Evolutionary conservation across 1,140 invertebrate species (phyloP).

Genomic region (Brachionus asplanchnoidis): DNA sequence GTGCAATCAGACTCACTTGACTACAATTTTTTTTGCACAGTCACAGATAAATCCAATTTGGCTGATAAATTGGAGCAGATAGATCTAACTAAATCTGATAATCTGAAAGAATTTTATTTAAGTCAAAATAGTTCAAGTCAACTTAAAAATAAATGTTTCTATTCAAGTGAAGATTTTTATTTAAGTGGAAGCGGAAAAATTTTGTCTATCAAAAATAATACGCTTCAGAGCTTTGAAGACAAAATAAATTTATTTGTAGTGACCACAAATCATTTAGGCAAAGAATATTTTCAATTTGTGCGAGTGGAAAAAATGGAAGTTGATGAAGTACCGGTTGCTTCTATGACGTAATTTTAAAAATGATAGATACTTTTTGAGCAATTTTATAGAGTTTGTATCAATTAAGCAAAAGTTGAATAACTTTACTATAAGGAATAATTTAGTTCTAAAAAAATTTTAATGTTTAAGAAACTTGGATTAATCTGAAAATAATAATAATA

Average conservation of each 20-base stretch:
- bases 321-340: background rate
- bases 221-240: background rate
- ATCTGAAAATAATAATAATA: no score
- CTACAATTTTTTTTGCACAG: background rate
- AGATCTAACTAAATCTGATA: background rate
- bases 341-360: background rate
- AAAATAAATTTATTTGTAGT: background rate
- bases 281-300: background rate
- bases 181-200: background rate
- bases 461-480: no score
- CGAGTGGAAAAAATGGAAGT: background rate
- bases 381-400: no score
- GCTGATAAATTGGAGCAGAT: background rate
- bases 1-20: background rate
- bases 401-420: no score
- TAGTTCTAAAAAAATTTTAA: no score
- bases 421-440: no score
- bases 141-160: background rate
- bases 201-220: background rate
- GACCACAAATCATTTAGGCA: background rate
- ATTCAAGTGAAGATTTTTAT: background rate
- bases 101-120: background rate
- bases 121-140: background rate
- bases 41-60: background rate
- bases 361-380: background rate